Evolutionary conservation across 2,888 invertebrate species (phyloP).

Genomic region (Bedellia somnulentella): DNA sequence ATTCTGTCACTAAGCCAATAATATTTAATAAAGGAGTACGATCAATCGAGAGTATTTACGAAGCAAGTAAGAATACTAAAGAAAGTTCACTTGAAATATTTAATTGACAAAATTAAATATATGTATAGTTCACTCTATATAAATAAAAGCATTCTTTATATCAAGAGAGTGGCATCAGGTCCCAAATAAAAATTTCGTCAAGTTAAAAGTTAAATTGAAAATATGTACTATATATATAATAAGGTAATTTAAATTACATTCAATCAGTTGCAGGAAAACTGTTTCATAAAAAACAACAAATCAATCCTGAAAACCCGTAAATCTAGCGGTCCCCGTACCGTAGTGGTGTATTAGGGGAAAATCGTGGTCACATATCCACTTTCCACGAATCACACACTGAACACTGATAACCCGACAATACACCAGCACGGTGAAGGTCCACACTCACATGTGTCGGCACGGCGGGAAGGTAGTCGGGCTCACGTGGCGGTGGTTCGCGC

Average conservation of each 20-base stretch:
- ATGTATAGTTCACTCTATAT: background rate
- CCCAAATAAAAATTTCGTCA: no score
- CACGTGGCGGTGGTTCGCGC: conserved; percentile 20
- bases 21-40: no score
- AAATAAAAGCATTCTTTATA: conserved; percentile 13
- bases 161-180: no score
- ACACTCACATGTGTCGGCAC: conserved; percentile 38
- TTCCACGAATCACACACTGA: background rate
- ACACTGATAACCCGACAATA: background rate
- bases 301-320: no score
- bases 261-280: background rate
- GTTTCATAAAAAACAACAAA: no score
- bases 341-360: conserved; percentile 6
- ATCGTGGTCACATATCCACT: no score
- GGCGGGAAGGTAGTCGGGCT: conserved; percentile 11
- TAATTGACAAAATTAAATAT: background rate
- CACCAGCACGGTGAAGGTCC: background rate
- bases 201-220: no score
- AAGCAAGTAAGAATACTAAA: background rate
- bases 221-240: conserved; percentile 16
- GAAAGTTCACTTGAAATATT: background rate
- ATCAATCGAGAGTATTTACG: no score
- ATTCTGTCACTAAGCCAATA: no score
- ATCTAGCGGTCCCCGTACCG: conserved; percentile 2
- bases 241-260: background rate